A percentile compares a stretch with the other conserved stretches of the same genome.
These are phyloP conservation scores for Baccha elongata DNA, from an alignment of 2,888 invertebrate genomes.

Conservation along the genomic window DNA sequence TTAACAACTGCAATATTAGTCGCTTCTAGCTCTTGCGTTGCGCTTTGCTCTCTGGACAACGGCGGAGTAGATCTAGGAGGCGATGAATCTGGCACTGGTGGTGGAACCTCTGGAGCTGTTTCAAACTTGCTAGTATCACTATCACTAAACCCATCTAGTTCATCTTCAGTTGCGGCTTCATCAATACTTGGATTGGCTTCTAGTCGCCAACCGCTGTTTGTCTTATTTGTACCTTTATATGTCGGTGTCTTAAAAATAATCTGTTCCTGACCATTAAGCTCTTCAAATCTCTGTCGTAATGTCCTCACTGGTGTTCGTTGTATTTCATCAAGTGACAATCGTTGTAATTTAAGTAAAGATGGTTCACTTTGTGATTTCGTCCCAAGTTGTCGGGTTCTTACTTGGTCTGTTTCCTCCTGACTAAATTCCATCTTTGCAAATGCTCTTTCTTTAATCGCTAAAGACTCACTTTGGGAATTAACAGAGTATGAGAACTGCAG, in stretches of 20 bases:
- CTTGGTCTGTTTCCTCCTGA: slow-evolving; percentile 34
- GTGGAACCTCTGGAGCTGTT: slow-evolving; percentile 1
- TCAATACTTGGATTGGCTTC: slow-evolving; percentile 76
- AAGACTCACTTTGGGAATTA: slow-evolving; percentile 79
- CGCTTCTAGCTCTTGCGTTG: slow-evolving; percentile 9
- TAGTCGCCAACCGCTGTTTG: slow-evolving; percentile 27
- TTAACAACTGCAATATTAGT: not conserved
- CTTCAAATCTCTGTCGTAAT: slow-evolving; percentile 77
- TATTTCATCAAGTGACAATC: slow-evolving; percentile 59
- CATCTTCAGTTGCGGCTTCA: slow-evolving; percentile 81
- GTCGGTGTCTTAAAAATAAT: slow-evolving; percentile 74
- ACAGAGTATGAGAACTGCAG: slow-evolving; percentile 79
- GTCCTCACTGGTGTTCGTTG: slow-evolving; percentile 48
- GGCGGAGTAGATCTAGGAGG: slow-evolving; percentile 47
- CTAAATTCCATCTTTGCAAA: slow-evolving; percentile 77
- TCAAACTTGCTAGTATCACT: slow-evolving; percentile 27
- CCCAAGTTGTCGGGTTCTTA: slow-evolving; percentile 37
- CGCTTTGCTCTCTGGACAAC: slow-evolving; percentile 37
- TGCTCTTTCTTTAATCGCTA: slow-evolving; percentile 78
- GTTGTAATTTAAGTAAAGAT: slow-evolving; percentile 50
- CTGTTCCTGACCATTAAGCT: slow-evolving; percentile 76
- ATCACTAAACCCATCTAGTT: slow-evolving; percentile 78
- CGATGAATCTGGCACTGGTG: slow-evolving; percentile 56
- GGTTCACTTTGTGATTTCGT: slow-evolving; percentile 54
- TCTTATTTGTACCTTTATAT: slow-evolving; percentile 39